These are phyloP conservation scores for Acridotheres tristis DNA, from an alignment of 2,797 vertebrate species.

Conservation along the genomic window DNA sequence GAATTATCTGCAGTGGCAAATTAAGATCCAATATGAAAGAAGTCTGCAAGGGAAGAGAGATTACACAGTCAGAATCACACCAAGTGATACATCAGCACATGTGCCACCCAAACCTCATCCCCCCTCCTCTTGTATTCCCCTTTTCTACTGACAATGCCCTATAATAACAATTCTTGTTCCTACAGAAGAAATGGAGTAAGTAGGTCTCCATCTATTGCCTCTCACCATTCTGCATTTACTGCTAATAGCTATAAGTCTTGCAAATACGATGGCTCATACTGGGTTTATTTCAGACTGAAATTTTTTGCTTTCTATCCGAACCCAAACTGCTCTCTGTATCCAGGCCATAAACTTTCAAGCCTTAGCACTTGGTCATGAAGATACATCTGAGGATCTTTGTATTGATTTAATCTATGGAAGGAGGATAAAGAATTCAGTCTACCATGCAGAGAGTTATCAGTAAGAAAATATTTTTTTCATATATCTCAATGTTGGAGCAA, in stretches of 20 bases:
- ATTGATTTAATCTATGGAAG: not conserved
- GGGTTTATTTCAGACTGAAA: not conserved
- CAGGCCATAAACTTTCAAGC: not conserved
- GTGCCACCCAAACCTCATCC: not conserved
- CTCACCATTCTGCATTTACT: not conserved
- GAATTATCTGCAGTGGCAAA: constrained; percentile 2
- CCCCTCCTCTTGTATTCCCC: not conserved
- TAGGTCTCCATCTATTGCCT: not conserved
- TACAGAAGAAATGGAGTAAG: not conserved
- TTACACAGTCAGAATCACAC: not conserved
- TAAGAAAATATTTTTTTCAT: not conserved
- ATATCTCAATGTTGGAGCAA: not conserved
- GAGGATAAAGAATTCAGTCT: not conserved
- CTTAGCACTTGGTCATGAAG: not conserved
- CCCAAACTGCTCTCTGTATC: not conserved
- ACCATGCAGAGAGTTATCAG: not conserved
- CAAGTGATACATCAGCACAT: not conserved
- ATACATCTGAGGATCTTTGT: not conserved
- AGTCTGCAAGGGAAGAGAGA: not conserved
- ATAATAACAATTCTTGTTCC: not conserved
- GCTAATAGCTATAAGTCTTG: not conserved
- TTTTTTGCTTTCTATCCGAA: not conserved
- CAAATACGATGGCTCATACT: not conserved
- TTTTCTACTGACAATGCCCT: not conserved
- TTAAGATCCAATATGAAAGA: not conserved